These are phyloP conservation scores for Gavia stellata DNA, from an alignment of 2,113 vertebrate species.

Conservation along the genomic window DNA sequence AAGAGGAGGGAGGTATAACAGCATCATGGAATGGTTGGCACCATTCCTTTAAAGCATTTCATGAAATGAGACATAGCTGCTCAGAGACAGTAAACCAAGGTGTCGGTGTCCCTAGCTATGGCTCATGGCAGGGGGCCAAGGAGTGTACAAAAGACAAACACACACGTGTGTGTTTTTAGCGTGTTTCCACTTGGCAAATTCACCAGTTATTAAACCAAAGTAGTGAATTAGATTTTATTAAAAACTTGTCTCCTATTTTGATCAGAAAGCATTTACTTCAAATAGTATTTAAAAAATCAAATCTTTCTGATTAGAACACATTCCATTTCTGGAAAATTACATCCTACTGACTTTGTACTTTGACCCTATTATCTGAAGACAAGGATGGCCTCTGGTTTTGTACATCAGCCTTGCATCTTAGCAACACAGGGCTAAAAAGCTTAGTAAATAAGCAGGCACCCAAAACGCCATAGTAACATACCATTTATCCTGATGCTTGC, in stretches of 20 bases:
- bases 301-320: neutral
- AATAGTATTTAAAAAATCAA: neutral
- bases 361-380: constrained; percentile 2
- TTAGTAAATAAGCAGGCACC: constrained; percentile 35
- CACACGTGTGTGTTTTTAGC: neutral
- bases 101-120: neutral
- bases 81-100: constrained; percentile 12
- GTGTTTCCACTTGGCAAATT: neutral
- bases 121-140: neutral
- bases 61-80: constrained; percentile 6
- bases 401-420: constrained; percentile 46
- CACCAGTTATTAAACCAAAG: neutral
- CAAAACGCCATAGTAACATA: constrained; percentile 50
- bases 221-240: neutral
- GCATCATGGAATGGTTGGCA: constrained; percentile 66
- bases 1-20: constrained; percentile 53
- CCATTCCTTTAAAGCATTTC: neutral
- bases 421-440: constrained; percentile 35
- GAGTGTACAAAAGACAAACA: neutral
- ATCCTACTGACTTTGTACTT: neutral
- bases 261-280: neutral
- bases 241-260: neutral
- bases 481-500: neutral
- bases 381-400: constrained; percentile 1
- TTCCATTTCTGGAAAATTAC: neutral